These are phyloP conservation scores for Metridium senile DNA, from an alignment of 92 coral and sea anemone species.

Conservation along the genomic window DNA sequence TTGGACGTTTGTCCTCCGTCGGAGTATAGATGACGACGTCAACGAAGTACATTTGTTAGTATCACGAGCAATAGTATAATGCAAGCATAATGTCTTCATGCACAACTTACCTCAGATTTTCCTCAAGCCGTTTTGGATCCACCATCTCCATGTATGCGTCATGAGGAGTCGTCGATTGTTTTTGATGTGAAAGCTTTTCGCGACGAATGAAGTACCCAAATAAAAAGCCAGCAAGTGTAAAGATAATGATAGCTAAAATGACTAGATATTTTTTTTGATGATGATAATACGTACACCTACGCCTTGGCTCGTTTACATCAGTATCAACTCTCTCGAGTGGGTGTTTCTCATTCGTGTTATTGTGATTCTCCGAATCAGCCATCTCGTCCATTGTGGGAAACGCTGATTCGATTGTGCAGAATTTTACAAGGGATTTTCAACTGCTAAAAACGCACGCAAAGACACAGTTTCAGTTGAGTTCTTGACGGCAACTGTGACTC, in stretches of 20 bases:
- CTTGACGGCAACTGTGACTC: background rate
- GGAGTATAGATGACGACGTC: too few relatives aligned
- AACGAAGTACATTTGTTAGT: too few relatives aligned
- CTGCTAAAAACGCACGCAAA: background rate
- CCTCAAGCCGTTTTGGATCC: slow-evolving; percentile 24
- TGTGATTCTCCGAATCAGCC: slow-evolving; percentile 12
- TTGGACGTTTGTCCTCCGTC: too few relatives aligned
- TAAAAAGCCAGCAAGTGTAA: slow-evolving; percentile 32
- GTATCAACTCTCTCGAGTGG: slow-evolving; percentile 13
- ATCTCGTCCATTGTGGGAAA: background rate
- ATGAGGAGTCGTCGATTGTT: background rate
- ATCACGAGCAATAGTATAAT: too few relatives aligned
- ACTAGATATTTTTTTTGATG: slow-evolving; percentile 32
- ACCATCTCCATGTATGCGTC: slow-evolving; percentile 24
- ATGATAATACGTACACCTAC: slow-evolving; percentile 4
- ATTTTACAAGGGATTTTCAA: background rate
- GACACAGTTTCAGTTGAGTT: background rate
- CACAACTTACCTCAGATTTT: slow-evolving; percentile 33
- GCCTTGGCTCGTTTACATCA: slow-evolving; percentile 4
- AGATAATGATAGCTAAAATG: slow-evolving; percentile 16
- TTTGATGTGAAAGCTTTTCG: background rate
- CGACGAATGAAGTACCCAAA: slow-evolving; percentile 43
- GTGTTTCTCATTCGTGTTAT: slow-evolving; percentile 13
- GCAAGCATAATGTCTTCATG: too few relatives aligned
- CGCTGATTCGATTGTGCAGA: background rate